Evolutionary conservation across 2,797 vertebrate species (phyloP), one percentile per base, ranked within the genome.

Genomic region (Schizothorax lantsangensis): DNA sequence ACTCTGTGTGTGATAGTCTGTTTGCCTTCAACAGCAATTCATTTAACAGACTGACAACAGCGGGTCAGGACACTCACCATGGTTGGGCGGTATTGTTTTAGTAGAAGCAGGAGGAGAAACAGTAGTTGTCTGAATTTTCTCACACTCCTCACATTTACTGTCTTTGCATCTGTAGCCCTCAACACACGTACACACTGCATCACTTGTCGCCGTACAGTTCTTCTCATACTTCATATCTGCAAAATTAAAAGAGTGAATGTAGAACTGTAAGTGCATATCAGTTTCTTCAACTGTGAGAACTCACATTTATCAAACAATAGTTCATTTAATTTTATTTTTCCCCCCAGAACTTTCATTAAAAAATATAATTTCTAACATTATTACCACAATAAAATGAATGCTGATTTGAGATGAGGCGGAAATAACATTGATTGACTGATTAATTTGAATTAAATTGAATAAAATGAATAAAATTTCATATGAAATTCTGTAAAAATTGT

Each of bases 161-260:
- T 83, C 88, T 17, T 0, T 72, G 83, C 94, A 95, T n/a, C 1
- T 71, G 75, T 90, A 94, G 8, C 94, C 95, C 1, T 38, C 47
- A 52, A 86, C 79, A 88, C 95, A 96, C 17, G 0, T 75, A 84
- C 95, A 96, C 84, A 88, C 89, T 0, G 93, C 77, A 4, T 95
- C 33, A 0, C 30, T 82, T 62, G n/a, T 90, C 2, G 0, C 0
- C 3, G 0, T 91, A 75, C 96, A 96, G 0, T 0, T 0, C 7
- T 26, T 86, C 23, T 40, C 19, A 5, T 74, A 54, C 83, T 86
- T 86, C 93, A 93, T 47, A 2, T 92, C 93, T 88, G 33, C 88
- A 93, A 88, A 38, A 82, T 87, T 40, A 52, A 12, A 83, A 45
- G 5, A 69, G 45, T 75, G 47, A 85, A 68, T 33, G 12, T 9